Evolutionary conservation across 37 sponge, comb jelly and placozoan species (phyloP), one percentile per base, ranked within the genome.

Genomic region (Ianthella basta): DNA sequence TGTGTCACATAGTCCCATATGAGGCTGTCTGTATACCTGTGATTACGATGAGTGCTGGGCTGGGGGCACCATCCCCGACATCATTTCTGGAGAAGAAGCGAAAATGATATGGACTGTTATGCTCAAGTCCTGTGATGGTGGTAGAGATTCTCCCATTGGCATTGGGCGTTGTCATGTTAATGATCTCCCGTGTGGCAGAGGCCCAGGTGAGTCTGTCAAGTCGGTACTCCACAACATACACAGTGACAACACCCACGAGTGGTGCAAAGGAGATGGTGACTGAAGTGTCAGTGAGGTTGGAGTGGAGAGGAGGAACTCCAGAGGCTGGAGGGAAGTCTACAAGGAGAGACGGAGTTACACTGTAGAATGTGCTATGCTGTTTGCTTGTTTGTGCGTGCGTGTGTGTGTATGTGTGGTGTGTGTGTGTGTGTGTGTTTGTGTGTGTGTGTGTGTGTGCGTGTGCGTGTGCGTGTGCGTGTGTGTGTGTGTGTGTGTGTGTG

Each of bases 201-300:
- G 32, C 30, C 73, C 73, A 72, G 40, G 73, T 29, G 38, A 38
- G 38, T 19, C 73, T 15, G 20, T 32, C 39, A 15, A 72, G 40
- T 37, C 19, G 32, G 73, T 72, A 72, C 40, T 72, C 38, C 10
- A 72, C 19, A 19, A 32, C 36, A 29, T 29, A 37, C 21, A 37
- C 8, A 37, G 73, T 72, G 40, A 72, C 36, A 8, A 33, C 30
- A 5, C 73, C 73, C 13, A 21, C 30, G 5, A 72, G 73, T 72
- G 32, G 39, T 23, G 73, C 39, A 20, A 72, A 8, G 37, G 36
- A 4, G 37, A 72, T 72, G 8, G 10, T 6, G 5, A 72, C 73
- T 13, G 73, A 72, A 20, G 73, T 72, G 40, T 72, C 73, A 29
- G 73, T 72, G 40, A 72, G 73, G 39, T 15, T 37, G 8, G 8